phyloP scores from a whole-genome alignment of 2,797 vertebrate species.

The Eupleurogrammus muticus region DNA sequence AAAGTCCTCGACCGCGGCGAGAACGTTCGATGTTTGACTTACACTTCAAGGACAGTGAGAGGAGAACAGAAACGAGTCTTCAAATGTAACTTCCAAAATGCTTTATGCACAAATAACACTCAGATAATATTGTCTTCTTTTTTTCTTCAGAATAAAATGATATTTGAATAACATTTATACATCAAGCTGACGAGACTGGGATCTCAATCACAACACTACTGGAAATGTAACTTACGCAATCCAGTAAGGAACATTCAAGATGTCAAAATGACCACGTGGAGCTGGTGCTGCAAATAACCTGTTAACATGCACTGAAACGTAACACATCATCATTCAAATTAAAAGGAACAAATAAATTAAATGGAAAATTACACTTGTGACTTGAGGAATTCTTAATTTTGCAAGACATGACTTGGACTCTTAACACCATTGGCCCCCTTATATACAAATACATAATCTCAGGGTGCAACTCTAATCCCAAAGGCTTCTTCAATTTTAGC shows the following conservation, averaged over 20 bases:
- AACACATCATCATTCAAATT: constrained; percentile 63
- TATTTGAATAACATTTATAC: constrained; percentile 84
- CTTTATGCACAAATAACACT: constrained; percentile 85
- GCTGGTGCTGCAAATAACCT: constrained; percentile 75
- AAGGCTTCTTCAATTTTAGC: constrained; percentile 5
- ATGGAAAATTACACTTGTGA: constrained; percentile 61
- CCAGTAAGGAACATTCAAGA: constrained; percentile 86
- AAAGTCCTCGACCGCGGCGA: constrained; percentile 63
- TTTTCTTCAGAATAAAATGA: constrained; percentile 82
- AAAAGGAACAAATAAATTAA: constrained; percentile 19
- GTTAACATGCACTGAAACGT: constrained; percentile 84
- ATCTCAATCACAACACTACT: constrained; percentile 85
- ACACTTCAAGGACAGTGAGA: constrained; percentile 71
- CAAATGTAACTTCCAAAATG: constrained; percentile 79
- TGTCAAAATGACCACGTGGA: constrained; percentile 81
- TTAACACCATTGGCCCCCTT: constrained; percentile 18
- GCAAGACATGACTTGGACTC: not conserved
- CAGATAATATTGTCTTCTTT: constrained; percentile 65
- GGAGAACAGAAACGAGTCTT: constrained; percentile 71
- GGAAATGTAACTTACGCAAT: constrained; percentile 80
- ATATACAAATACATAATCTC: constrained; percentile 50
- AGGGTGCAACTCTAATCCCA: constrained; percentile 25
- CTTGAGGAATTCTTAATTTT: constrained; percentile 47
- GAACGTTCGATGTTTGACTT: constrained; percentile 58
- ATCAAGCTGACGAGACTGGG: constrained; percentile 85